Evolutionary conservation across 2,113 vertebrate species (phyloP).

Genomic region (Gopherus flavomarginatus): DNA sequence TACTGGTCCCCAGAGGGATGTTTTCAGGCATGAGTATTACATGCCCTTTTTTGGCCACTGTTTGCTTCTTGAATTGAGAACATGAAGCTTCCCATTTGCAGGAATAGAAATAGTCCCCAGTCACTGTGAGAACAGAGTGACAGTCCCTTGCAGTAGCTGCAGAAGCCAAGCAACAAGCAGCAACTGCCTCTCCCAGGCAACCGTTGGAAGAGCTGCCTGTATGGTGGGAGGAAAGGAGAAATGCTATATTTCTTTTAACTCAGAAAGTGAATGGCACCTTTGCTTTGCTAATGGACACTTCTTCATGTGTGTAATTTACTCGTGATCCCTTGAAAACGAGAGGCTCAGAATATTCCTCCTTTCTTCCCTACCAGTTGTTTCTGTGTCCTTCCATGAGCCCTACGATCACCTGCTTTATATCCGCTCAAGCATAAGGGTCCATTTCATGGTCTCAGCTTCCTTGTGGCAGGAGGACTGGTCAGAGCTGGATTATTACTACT

Average conservation of each 20-base stretch:
- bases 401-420: neutral
- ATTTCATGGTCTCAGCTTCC: neutral
- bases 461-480: no score
- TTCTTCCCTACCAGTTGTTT: neutral
- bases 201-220: neutral
- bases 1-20: neutral
- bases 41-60: neutral
- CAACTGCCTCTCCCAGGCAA: neutral
- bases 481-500: neutral
- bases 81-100: neutral
- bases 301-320: neutral
- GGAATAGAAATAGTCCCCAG: neutral
- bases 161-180: neutral
- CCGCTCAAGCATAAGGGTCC: neutral
- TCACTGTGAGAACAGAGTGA: neutral
- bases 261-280: neutral
- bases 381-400: neutral
- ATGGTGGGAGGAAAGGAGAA: neutral
- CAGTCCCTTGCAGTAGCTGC: fast-evolving
- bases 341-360: neutral
- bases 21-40: neutral
- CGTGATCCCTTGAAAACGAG: fast-evolving
- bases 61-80: neutral
- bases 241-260: neutral
- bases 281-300: neutral